Evolutionary conservation across 1,140 invertebrate genomes (phyloP), one percentile per base, ranked within the genome.

Genomic region (Branchinecta lynchi): DNA sequence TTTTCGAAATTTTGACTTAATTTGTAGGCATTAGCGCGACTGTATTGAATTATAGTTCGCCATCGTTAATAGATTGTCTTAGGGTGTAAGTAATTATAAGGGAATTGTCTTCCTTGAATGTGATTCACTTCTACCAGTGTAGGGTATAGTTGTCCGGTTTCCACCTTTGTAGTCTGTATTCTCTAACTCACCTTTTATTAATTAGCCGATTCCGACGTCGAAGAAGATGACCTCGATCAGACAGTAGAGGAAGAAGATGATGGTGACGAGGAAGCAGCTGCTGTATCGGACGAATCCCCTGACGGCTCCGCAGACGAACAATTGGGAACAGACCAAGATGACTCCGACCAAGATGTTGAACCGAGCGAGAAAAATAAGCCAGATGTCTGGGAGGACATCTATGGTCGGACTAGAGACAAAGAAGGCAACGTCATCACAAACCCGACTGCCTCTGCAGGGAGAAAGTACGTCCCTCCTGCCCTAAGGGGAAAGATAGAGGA

Each of bases 341-440:
- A 69, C 46, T n/a, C 43, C 44, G 15, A 17, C 44, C 10, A 46
- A 44, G 46, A 66, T 6, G 67, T 70, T 65, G 70, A 70, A 7
- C 67, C 69, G 68, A 73, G 68, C 45, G 72, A 73, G 45, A 71
- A 71, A 43, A 32, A 15, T 10, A 20, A 66, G 51, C 43, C 45
- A 3, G n/a, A 32, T 17, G 71, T 79, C 43, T 92, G 88, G 84
- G 92, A 96, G 82, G 93, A 97, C 81, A 96, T 97, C 77, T 97
- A 97, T 82, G 93, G 93, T 3, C 81, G 93, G 72, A 83, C 88
- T 72, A 82, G 89, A 74, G 87, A 90, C 76, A 85, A 86, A 76
- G 80, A 88, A 72, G 93, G 93, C 7, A 87, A 87, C 76, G 77
- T 93, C 74, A 67, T 73, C 44, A 51, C 43, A 60, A 5, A 44